Base-by-base conservation (phyloP, 2,888 invertebrate genomes). In the Agrotis ipsilon region DNA sequence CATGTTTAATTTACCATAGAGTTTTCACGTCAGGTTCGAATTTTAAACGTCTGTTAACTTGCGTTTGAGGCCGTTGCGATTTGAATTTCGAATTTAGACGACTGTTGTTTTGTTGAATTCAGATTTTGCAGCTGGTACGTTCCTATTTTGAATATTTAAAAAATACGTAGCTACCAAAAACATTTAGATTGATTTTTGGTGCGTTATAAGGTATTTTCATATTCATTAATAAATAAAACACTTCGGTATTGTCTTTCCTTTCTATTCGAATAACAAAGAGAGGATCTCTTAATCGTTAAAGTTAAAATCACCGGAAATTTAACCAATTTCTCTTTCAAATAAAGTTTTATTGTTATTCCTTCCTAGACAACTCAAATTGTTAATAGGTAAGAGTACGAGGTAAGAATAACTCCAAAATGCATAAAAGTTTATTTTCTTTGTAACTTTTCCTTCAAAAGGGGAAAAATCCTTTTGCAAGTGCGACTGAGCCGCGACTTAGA, bases 361-460 rank as follows among this genome's bases (percentile, higher is more conserved):
- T 63, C n/a, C 19, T 11, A 32, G 49, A 19, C 3, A n/a, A 54
- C 63, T 55, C n/a, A 55, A 73, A 73, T 45, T n/a, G 3, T 43
- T 71, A 59, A 27, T 32, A 32, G 5, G 13, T 48, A 24, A 24
- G 2, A 39, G 21, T 72, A 48, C 21, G 13, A 39, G 9, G 1
- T 43, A 18, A 13, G 1, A 11, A 43, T 16, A 57, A 49, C 11
- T 21, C 21, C n/a, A 19, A 49, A 66, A 52, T 49, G 11, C 21
- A 27, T 55, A 74, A 68, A 67, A 62, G 43, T 52, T 63, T 14
- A 21, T 63, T 69, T 52, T 54, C 54, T 72, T 82, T 3, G 5
- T 59, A 70, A 71, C 72, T 78, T 81, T 85, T 81, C 61, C 71
- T 80, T 72, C 59, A 60, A 78, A 80, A 79, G 62, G 14, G 51